A percentile compares a stretch with the other conserved stretches of the same genome.
Conservation (phyloP, 1,140 invertebrate species). For the Penaeus vannamei region DNA sequence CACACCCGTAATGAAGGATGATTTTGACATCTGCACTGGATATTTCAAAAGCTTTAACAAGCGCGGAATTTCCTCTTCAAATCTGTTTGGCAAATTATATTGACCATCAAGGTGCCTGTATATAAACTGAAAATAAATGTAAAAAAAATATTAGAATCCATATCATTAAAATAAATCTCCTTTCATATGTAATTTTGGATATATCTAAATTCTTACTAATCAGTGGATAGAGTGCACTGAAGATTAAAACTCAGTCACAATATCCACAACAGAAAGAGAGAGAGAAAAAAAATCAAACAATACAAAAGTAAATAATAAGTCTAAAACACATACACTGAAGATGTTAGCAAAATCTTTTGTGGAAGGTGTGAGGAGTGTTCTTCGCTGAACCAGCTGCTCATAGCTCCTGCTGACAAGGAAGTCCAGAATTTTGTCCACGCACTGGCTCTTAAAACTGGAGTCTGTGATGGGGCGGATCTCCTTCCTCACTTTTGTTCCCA, state of each 20-base stretch:
- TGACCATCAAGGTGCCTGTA: slow-evolving; percentile 41
- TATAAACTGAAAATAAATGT: slow-evolving; percentile 52
- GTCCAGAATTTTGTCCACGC: slow-evolving; percentile 35
- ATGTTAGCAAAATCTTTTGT: slow-evolving; percentile 60
- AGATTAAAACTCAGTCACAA: not conserved
- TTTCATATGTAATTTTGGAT: too few relatives aligned
- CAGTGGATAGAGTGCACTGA: too few relatives aligned
- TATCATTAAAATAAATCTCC: not conserved
- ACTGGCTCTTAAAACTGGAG: too few relatives aligned
- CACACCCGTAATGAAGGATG: slow-evolving; percentile 61
- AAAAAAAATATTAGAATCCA: slow-evolving; percentile 6
- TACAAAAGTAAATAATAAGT: not conserved
- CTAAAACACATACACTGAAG: slow-evolving; percentile 43
- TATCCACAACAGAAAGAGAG: not conserved
- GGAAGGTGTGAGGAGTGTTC: slow-evolving; percentile 50
- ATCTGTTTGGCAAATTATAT: slow-evolving; percentile 45
- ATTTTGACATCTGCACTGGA: slow-evolving; percentile 61
- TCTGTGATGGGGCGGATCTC: too few relatives aligned
- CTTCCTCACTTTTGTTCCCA: too few relatives aligned
- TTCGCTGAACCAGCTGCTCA: slow-evolving; percentile 34
- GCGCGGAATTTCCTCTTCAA: slow-evolving; percentile 63
- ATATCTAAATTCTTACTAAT: too few relatives aligned
- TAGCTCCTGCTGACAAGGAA: slow-evolving; percentile 46
- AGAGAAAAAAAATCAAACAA: too few relatives aligned
- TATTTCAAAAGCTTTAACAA: slow-evolving; percentile 48